Percentiles rank a stretch among this genome's conserved stretches.
phyloP scores from a whole-genome alignment of 2,797 vertebrate genomes.

The Lacerta bilineata region DNA sequence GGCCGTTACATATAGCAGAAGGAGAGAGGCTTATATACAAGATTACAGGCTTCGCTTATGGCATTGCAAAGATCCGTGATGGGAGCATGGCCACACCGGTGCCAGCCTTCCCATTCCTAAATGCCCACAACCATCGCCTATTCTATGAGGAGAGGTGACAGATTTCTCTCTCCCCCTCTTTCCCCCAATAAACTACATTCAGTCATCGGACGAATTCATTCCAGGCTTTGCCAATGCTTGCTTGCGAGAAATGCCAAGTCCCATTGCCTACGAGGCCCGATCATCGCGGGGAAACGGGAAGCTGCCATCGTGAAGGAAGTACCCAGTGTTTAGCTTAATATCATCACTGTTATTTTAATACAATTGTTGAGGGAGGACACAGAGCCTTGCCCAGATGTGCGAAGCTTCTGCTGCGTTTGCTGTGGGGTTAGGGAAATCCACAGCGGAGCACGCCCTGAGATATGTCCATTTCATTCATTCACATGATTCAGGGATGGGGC shows the following conservation, averaged over 20 bases:
- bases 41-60: background rate
- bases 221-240: background rate
- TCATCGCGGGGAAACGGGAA: constrained; percentile 1
- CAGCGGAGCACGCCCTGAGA: background rate
- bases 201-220: too few species aligned
- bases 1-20: background rate
- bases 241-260: background rate
- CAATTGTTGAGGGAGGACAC: background rate
- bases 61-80: background rate
- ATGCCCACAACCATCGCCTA: too few species aligned
- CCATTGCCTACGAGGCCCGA: rapidly evolving
- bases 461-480: background rate
- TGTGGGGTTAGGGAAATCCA: background rate
- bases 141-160: background rate
- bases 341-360: too few species aligned
- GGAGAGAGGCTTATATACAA: background rate
- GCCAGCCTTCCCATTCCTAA: background rate
- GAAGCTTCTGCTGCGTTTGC: background rate
- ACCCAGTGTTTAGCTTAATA: background rate
- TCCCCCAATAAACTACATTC: background rate
- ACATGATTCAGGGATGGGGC: background rate
- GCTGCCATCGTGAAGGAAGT: constrained; percentile 19
- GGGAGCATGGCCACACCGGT: background rate
- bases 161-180: background rate
- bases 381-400: background rate